Evolutionary conservation across 2,113 vertebrate species (phyloP).

Genomic region (Syngnathoides biaculeatus): DNA sequence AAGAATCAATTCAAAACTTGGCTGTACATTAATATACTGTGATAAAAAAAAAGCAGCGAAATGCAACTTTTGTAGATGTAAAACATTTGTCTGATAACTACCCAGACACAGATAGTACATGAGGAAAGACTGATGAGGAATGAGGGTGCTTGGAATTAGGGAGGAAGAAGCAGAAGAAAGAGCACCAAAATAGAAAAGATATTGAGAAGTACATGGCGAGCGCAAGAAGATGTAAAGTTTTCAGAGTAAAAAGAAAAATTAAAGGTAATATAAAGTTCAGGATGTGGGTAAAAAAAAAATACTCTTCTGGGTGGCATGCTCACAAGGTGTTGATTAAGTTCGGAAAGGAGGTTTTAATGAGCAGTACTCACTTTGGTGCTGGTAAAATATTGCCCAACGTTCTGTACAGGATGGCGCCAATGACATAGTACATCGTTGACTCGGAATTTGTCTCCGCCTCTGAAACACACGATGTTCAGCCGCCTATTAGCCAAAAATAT

Average conservation of each 20-base stretch:
- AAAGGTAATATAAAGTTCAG: constrained; percentile 19
- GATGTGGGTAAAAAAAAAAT: background rate
- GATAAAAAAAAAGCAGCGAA: constrained; percentile 12
- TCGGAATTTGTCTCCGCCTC: constrained; percentile 74
- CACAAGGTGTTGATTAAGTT: background rate
- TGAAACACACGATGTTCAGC: constrained; percentile 56
- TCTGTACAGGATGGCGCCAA: constrained; percentile 91
- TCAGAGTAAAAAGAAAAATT: background rate
- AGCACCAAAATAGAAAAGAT: constrained; percentile 33
- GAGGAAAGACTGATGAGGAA: constrained; percentile 14
- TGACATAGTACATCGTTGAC: constrained; percentile 85
- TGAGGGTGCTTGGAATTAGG: constrained; percentile 23
- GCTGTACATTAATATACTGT: constrained; percentile 16
- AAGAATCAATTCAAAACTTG: constrained; percentile 3
- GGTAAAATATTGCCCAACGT: constrained; percentile 91
- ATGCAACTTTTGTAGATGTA: constrained; percentile 16
- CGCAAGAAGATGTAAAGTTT: constrained; percentile 1
- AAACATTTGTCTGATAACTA: constrained; percentile 32
- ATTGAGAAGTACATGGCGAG: background rate
- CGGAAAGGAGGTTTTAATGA: background rate
- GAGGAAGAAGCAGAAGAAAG: constrained; percentile 27
- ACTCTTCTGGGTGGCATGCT: background rate
- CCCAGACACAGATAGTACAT: constrained; percentile 14
- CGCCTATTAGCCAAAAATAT: constrained; percentile 7
- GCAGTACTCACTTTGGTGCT: constrained; percentile 80